These are phyloP conservation scores for Varecia variegata DNA, from an alignment of 2,797 vertebrate genomes.

Conservation along the genomic window DNA sequence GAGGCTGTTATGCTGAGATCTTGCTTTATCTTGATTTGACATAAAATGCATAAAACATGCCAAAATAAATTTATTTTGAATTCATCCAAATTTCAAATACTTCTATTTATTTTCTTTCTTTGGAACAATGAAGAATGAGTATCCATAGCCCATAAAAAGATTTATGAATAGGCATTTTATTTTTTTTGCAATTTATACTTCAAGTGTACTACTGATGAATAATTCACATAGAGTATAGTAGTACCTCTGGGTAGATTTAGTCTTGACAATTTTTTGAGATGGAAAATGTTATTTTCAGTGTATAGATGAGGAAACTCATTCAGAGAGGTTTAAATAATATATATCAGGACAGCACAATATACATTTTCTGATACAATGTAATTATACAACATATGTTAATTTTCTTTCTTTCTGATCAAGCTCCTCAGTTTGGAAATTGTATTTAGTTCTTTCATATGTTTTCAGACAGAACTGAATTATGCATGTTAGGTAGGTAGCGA, in stretches of 20 bases:
- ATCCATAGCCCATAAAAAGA: not conserved
- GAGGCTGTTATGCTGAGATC: not conserved
- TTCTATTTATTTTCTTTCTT: not conserved
- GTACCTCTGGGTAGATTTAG: not conserved
- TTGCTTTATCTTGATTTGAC: constrained; percentile 20
- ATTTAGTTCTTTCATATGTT: not conserved
- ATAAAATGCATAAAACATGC: not conserved
- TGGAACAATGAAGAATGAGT: not conserved
- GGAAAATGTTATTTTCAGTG: not conserved
- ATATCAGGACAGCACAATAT: not conserved
- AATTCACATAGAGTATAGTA: not conserved
- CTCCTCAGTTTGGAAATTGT: not conserved
- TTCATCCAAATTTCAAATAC: not conserved
- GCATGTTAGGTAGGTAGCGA: too few relatives aligned
- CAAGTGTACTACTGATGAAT: not conserved
- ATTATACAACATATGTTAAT: not conserved
- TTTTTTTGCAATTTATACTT: not conserved
- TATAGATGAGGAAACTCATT: not conserved
- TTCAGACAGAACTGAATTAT: not conserved
- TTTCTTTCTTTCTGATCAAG: not conserved
- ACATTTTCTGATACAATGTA: not conserved
- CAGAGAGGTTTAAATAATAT: not conserved
- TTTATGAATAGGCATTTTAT: not conserved
- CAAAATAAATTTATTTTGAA: constrained; percentile 43
- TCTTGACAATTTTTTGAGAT: not conserved